phyloP scores from a whole-genome alignment of 2,113 vertebrate genomes.

The Paramormyrops kingsleyae region DNA sequence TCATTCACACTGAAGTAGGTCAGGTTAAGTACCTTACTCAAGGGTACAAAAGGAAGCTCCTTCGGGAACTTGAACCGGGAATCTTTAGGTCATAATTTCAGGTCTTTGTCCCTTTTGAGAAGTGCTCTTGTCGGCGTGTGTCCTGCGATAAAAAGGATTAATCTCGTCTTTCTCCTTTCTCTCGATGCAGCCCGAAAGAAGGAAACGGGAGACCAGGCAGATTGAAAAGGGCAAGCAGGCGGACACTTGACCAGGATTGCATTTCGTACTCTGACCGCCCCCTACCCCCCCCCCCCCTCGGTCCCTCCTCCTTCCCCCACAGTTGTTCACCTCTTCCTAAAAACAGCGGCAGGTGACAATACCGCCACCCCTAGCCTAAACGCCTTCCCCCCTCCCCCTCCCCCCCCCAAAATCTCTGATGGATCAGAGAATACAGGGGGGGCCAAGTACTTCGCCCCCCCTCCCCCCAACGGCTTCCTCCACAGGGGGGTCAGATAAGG shows the following conservation, averaged over 20 bases:
- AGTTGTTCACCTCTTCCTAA: slow-evolving; percentile 19
- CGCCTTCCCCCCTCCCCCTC: neutral
- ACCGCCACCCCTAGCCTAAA: slow-evolving; percentile 31
- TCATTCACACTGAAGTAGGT: neutral
- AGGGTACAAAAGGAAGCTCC: neutral
- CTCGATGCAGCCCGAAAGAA: slow-evolving; percentile 51
- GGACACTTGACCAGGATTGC: slow-evolving; percentile 44
- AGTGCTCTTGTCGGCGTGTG: slow-evolving; percentile 11
- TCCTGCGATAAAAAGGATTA: neutral
- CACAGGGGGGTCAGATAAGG: slow-evolving; percentile 58
- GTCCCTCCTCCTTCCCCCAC: slow-evolving; percentile 17
- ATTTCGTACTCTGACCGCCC: slow-evolving; percentile 41
- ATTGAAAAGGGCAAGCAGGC: slow-evolving; percentile 44
- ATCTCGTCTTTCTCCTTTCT: slow-evolving; percentile 3
- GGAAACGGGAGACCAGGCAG: slow-evolving; percentile 54
- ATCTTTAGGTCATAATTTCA: slow-evolving; percentile 2
- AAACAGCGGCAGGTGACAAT: slow-evolving; percentile 41
- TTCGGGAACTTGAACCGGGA: neutral
- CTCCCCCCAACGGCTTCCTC: slow-evolving; percentile 46
- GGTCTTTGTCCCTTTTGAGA: slow-evolving; percentile 26
- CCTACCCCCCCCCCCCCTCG: slow-evolving; percentile 25
- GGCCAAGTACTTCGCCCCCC: slow-evolving; percentile 54
- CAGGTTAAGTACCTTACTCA: neutral
- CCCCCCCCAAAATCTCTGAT: slow-evolving; percentile 45
- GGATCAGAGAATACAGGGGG: slow-evolving; percentile 66